A percentile compares a stretch with the other conserved stretches of the same genome.
phyloP scores from a whole-genome alignment of 2,797 vertebrate species.

The Acanthis flammea region DNA sequence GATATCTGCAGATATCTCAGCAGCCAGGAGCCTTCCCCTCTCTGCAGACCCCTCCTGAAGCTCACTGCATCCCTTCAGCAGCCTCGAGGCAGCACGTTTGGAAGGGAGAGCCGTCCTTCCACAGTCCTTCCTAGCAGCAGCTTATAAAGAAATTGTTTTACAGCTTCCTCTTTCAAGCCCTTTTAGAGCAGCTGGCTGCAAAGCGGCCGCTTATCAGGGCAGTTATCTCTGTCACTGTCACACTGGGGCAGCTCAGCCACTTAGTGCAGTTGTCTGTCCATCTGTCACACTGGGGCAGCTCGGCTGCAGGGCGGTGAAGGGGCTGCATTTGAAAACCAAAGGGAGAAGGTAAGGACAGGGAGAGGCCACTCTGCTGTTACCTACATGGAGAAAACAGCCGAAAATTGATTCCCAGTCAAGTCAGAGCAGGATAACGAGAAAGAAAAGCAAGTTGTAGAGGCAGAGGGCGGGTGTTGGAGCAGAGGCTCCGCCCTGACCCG shows the following conservation, averaged over 20 bases:
- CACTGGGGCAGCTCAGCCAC: not conserved
- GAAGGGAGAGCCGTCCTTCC: not conserved
- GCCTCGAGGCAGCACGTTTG: not conserved
- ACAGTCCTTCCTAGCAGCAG: not conserved
- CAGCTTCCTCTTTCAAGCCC: not conserved
- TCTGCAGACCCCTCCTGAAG: not conserved
- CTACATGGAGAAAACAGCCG: not conserved
- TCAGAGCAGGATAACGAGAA: too few relatives aligned
- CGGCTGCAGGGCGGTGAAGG: not conserved
- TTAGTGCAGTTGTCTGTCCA: not conserved
- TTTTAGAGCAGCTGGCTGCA: not conserved
- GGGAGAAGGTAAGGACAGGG: not conserved
- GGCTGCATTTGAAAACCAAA: not conserved
- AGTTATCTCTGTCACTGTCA: not conserved
- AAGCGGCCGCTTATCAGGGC: not conserved
- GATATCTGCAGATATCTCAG: not conserved
- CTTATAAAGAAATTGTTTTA: not conserved
- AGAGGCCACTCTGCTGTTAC: not conserved
- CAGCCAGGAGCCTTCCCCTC: rapidly evolving
- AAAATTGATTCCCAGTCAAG: not conserved
- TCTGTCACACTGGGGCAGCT: not conserved
- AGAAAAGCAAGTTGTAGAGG: not conserved
- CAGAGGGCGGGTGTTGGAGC: not conserved
- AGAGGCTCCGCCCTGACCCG: not conserved
- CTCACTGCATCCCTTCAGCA: not conserved